A percentile compares a stretch with the other conserved stretches of the same genome.
phyloP scores from a whole-genome alignment of 2,888 invertebrate species.

The Auanema freiburgensis region DNA sequence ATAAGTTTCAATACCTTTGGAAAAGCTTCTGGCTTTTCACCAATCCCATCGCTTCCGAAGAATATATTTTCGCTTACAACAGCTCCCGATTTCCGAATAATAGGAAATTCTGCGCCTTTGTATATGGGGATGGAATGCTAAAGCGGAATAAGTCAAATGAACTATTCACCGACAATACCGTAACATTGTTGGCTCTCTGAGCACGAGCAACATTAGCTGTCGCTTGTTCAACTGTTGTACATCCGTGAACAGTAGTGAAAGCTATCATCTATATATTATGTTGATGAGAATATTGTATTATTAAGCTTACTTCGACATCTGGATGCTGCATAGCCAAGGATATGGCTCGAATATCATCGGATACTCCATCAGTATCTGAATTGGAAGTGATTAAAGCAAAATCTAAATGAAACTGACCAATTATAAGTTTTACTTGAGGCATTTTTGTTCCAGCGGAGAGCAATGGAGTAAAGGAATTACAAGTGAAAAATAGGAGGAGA shows the following conservation, averaged over 20 bases:
- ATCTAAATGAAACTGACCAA: too few relatives aligned
- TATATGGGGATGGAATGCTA: constrained; percentile 55
- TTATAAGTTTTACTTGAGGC: too few relatives aligned
- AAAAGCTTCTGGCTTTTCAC: constrained; percentile 39
- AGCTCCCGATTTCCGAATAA: constrained; percentile 44
- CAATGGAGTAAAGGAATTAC: too few relatives aligned
- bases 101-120: constrained; percentile 53
- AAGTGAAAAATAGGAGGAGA: too few relatives aligned
- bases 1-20: constrained; percentile 31
- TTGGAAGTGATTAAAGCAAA: not conserved
- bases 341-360: constrained; percentile 54
- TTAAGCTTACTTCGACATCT: constrained; percentile 6
- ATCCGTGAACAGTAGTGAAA: constrained; percentile 48
- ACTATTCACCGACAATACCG: not conserved
- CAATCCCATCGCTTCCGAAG: constrained; percentile 55
- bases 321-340: constrained; percentile 46
- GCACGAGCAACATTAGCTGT: constrained; percentile 55
- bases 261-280: constrained; percentile 40
- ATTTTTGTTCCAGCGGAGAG: too few relatives aligned
- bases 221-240: constrained; percentile 51
- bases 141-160: constrained; percentile 1
- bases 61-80: constrained; percentile 40
- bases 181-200: constrained; percentile 40
- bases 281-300: not conserved
- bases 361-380: constrained; percentile 57